Conservation (phyloP, 2,113 vertebrate species). For the Etia nguti region DNA sequence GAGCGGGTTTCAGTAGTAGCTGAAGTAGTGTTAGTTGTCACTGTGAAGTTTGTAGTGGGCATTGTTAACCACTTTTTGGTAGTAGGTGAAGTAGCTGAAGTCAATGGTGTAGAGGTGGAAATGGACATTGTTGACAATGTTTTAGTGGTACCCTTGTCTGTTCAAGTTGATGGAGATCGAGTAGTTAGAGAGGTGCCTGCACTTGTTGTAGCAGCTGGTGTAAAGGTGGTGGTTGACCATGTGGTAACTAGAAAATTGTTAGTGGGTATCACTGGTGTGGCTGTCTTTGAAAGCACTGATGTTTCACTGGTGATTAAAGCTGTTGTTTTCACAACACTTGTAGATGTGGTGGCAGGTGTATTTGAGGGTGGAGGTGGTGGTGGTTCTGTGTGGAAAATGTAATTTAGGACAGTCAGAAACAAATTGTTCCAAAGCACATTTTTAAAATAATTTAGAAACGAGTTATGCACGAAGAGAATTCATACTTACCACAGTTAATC, state of each 20-base stretch:
- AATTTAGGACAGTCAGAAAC: neutral
- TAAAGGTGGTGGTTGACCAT: neutral
- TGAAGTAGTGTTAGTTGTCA: neutral
- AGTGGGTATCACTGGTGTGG: neutral
- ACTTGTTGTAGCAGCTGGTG: neutral
- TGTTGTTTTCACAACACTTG: neutral
- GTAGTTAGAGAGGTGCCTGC: neutral
- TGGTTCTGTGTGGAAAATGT: neutral
- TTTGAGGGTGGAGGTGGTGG: neutral
- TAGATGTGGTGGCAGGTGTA: neutral
- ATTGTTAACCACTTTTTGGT: neutral
- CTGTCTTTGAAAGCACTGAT: accelerated
- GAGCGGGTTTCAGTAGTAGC: neutral
- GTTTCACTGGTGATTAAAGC: neutral
- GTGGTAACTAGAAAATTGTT: neutral
- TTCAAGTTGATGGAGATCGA: accelerated
- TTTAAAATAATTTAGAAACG: neutral
- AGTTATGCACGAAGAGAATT: accelerated
- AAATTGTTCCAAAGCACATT: neutral
- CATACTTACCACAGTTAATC: neutral
- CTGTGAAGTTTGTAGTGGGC: neutral
- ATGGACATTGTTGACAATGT: neutral
- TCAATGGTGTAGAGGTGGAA: accelerated
- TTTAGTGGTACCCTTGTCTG: neutral
- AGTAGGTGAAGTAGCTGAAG: neutral